A percentile compares a stretch with the other conserved stretches of the same genome.
phyloP scores from a whole-genome alignment of 37 sponge, comb jelly and placozoan species.

The Ephydatia muelleri region DNA sequence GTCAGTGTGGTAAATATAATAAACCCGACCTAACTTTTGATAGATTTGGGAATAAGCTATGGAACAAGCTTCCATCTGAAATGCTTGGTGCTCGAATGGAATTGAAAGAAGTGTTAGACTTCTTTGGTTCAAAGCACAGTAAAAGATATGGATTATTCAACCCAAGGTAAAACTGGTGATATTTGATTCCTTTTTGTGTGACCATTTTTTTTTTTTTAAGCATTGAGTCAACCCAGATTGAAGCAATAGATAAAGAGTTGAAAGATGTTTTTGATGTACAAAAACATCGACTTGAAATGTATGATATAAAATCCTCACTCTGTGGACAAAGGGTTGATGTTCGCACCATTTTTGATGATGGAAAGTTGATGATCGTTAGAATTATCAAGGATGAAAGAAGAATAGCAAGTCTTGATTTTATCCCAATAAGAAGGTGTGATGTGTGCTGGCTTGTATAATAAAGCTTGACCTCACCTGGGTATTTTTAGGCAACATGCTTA shows the following conservation, averaged over 20 bases:
- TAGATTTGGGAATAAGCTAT: background rate
- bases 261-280: background rate
- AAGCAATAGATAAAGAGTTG: background rate
- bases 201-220: background rate
- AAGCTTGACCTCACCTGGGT: background rate
- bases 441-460: background rate
- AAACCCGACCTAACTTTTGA: too few species aligned
- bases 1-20: too few species aligned
- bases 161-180: background rate
- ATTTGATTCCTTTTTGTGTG: background rate
- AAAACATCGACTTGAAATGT: background rate
- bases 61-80: background rate
- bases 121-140: background rate
- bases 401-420: too few species aligned
- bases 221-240: background rate
- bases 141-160: background rate
- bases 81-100: background rate
- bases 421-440: background rate
- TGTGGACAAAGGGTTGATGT: too few species aligned
- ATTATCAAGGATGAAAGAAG: too few species aligned
- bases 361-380: too few species aligned
- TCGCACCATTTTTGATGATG: too few species aligned
- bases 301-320: background rate
- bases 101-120: background rate
- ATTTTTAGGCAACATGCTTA: slow-evolving; percentile 5